These are phyloP conservation scores for Arion vulgaris DNA, from an alignment of 1,140 invertebrate species.

Conservation along the genomic window DNA sequence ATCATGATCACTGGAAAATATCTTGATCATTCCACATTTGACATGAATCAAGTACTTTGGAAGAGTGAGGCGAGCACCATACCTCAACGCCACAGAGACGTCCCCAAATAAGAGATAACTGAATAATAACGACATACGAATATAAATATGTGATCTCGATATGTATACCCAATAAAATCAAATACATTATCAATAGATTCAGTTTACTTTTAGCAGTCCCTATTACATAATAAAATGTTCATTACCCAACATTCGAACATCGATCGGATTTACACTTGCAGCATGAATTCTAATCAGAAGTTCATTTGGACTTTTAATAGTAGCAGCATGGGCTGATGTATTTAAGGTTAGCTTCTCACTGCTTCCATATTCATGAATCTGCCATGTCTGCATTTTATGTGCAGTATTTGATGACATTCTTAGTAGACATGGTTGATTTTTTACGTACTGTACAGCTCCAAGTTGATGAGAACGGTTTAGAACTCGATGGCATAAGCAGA, in stretches of 20 bases:
- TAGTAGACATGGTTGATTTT: neutral
- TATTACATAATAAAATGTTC: neutral
- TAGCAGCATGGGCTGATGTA: conserved; percentile 74
- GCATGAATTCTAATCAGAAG: conserved; percentile 86
- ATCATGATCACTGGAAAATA: no score
- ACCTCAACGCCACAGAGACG: no score
- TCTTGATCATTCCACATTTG: no score
- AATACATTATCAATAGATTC: no score
- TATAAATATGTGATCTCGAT: no score
- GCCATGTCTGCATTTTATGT: conserved; percentile 63
- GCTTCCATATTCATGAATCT: conserved; percentile 66
- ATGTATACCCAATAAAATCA: no score
- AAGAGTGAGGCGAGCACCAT: no score
- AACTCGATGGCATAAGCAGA: neutral
- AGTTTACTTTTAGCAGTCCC: no score
- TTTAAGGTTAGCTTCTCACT: conserved; percentile 59
- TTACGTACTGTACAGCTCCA: neutral
- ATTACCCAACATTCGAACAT: conserved; percentile 86
- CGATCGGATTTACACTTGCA: conserved; percentile 92
- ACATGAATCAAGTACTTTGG: no score
- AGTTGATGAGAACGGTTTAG: neutral
- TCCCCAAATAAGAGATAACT: no score
- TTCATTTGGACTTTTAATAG: conserved; percentile 81
- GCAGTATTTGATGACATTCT: conserved; percentile 11
- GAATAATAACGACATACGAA: no score